These are phyloP conservation scores for Macquaria ambigua DNA, from an alignment of 2,113 vertebrate species.

Conservation along the genomic window DNA sequence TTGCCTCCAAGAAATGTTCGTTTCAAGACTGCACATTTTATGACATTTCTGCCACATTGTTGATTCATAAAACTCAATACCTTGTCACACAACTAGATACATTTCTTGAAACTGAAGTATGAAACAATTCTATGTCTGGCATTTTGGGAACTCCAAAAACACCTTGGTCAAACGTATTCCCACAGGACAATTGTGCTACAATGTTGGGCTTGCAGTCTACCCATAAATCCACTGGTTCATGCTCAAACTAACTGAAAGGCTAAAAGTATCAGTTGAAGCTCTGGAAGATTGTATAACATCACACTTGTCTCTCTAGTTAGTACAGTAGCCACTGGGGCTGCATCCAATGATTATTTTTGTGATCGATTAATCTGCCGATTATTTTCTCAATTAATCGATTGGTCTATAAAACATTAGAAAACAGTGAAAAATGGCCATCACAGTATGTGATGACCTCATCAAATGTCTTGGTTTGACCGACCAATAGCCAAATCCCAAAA, in stretches of 20 bases:
- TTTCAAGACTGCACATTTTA: constrained; percentile 1
- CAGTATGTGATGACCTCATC: too few relatives aligned
- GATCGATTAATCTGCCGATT: too few relatives aligned
- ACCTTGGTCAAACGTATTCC: background rate
- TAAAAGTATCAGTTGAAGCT: background rate
- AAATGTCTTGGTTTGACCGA: too few relatives aligned
- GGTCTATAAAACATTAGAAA: too few relatives aligned
- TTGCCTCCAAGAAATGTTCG: background rate
- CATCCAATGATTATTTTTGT: too few relatives aligned
- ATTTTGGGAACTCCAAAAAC: background rate
- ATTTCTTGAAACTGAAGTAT: background rate
- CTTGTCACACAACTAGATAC: background rate
- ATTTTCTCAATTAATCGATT: too few relatives aligned
- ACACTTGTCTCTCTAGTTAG: background rate
- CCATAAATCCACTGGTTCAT: background rate
- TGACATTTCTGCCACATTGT: background rate
- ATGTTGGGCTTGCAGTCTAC: background rate
- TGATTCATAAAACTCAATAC: background rate
- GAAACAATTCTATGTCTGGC: background rate
- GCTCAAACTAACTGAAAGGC: background rate
- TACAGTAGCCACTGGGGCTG: background rate
- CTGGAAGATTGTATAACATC: background rate
- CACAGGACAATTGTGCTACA: background rate
- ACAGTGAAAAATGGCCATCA: too few relatives aligned
- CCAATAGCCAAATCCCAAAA: too few relatives aligned